phyloP scores from a whole-genome alignment of 1,140 invertebrate species.

The Drosophila repletoides region DNA sequence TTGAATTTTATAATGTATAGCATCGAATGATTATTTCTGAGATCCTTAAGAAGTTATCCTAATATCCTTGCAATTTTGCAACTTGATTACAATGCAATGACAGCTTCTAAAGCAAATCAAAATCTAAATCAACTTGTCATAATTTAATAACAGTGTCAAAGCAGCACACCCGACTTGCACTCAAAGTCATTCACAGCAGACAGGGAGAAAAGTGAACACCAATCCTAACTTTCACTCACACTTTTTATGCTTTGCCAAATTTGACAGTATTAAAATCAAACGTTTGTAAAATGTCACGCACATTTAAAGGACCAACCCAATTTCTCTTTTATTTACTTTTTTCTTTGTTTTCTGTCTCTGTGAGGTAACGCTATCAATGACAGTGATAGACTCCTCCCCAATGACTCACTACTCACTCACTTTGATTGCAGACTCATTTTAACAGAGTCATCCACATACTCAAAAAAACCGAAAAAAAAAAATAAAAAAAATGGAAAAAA shows the following conservation, averaged over 20 bases:
- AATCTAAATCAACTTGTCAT: not conserved
- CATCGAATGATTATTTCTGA: no score
- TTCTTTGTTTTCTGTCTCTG: not conserved
- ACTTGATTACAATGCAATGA: no score
- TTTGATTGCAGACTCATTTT: constrained; percentile 34
- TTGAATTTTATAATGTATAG: no score
- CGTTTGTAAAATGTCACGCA: constrained; percentile 30
- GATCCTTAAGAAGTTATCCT: no score
- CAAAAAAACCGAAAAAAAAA: no score
- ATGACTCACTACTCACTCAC: constrained; percentile 37
- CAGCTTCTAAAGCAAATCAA: no score
- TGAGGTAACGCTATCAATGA: constrained; percentile 19
- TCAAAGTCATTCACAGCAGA: no score
- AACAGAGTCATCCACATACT: constrained; percentile 13
- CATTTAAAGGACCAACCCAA: not conserved
- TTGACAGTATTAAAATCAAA: constrained; percentile 47
- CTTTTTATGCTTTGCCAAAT: constrained; percentile 26
- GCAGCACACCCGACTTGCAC: not conserved
- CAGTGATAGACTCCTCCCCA: constrained; percentile 24
- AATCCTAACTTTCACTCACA: not conserved
- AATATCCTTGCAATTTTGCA: no score
- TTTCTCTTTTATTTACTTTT: not conserved
- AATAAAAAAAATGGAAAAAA: no score
- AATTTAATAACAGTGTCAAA: constrained; percentile 6
- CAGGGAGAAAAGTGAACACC: not conserved